Evolutionary conservation across 2,888 invertebrate species (phyloP).

Genomic region (Arrhopalites spinosus): DNA sequence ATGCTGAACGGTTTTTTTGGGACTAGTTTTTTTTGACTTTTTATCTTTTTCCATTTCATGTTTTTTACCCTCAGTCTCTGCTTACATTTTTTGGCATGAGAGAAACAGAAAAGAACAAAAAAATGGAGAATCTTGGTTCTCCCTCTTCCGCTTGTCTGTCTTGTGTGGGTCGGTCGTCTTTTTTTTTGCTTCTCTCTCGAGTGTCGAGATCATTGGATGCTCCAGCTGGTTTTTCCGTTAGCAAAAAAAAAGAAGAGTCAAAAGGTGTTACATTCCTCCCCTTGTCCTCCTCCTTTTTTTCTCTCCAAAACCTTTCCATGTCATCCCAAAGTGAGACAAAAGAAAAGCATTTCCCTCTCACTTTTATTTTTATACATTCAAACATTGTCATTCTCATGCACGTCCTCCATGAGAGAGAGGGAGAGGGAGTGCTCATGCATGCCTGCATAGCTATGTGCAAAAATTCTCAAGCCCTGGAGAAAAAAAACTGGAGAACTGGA

Average conservation of each 20-base stretch:
- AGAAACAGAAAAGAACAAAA: no score
- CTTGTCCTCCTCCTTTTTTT: not conserved
- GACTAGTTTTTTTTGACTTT: not conserved
- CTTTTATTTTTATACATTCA: no score
- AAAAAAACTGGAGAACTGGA: not conserved
- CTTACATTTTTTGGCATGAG: not conserved
- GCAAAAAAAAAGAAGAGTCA: not conserved
- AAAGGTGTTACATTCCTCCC: not conserved
- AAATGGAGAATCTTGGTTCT: not conserved
- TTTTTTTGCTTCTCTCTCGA: not conserved
- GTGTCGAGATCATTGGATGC: not conserved
- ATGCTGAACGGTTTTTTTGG: not conserved
- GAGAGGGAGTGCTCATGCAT: not conserved
- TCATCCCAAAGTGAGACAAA: no score
- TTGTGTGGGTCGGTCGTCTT: not conserved
- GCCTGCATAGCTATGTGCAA: not conserved
- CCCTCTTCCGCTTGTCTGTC: not conserved
- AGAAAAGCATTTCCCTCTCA: no score
- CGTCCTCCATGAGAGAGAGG: no score
- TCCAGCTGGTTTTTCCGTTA: not conserved
- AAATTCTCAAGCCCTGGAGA: not conserved
- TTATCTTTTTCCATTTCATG: not conserved
- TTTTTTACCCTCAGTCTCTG: conserved; percentile 5
- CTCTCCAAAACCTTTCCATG: no score
- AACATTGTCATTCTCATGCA: no score